Evolutionary conservation across 64 coral and sea anemone genomes (phyloP), one percentile per base, ranked within the genome.

Genomic region (Stichodactyla helianthus): DNA sequence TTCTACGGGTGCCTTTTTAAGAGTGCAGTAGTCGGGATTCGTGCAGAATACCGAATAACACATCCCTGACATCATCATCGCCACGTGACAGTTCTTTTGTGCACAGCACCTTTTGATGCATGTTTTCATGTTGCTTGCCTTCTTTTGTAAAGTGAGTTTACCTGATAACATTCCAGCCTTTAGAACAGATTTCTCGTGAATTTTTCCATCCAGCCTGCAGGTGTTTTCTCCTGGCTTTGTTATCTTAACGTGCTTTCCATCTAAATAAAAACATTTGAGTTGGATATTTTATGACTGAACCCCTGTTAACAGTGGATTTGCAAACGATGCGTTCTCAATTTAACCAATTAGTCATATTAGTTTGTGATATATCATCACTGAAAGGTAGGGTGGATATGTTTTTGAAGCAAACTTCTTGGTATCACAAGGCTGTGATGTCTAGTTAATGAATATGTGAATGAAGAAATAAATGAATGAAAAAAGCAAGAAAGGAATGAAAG

Each of bases 141-240:
- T 88, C 57, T 90, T 92, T 86, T 95, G 97, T 62, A 82, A 82
- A 13, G 93, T 95, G 7, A 99, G 90, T 52, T 93, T 89, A 0
- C 97, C 97, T 6, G 97, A 94, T n/a, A 99, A 53, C 97, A 99
- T 99, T 20, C 97, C 97, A 1, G 93, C 97, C 52, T 89, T 85
- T 12, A 99, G 90, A 6, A 95, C 82, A 5, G 97, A 89, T 65
- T 95, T 94, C 86, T 93, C 90, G 71, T 86, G 86, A 12, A 99
- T 92, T n/a, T 92, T 87, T n/a, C 97, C 97, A 71, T 99, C 90
- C 26, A 95, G 51, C 14, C 82, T 70, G 22, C 97, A 99, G 28
- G 89, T 70, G 20, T 93, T 85, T 53, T 99, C 90, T 50, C 71
- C 88, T 22, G 87, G 89, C 88, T 82, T 85, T 57, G 44, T 94